Base-by-base conservation (phyloP, 2,888 invertebrate species). In the Pemphredon lugubris region DNA sequence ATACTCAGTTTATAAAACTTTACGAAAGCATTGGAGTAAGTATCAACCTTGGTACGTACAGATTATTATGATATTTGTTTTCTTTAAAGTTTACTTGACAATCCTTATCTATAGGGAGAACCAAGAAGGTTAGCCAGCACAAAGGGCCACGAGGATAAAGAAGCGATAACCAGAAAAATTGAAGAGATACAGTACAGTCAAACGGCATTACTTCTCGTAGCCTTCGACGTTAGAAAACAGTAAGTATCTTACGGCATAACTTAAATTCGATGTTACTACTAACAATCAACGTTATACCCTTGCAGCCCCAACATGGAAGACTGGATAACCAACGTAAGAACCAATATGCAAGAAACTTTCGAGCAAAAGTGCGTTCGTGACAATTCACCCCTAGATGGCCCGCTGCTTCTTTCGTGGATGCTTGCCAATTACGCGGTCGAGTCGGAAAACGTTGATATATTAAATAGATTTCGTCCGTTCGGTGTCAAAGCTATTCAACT, bases 321-420 rank as follows among this genome's bases (percentile, higher is more conserved):
- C 2, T 89, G 88, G 86, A 81, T 90, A 3, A 70, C 58, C 18
- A 79, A 77, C 3, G 81, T 89, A 0, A 78, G 86, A 9, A 75
- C 23, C 18, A 84, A 55, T 18, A 87, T 89, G 85, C 86, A 86
- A 61, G 88, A 89, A 44, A 83, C 83, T 0, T 77, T 89, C 6
- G 88, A 89, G 50, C 88, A 88, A 16, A 89, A 89, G 57, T 89
- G 87, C 50, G 42, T 85, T 2, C 84, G 87, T 0, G 89, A 89
- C 45, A 86, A 81, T 55, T 79, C 65, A 1, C 70, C 78, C 5
- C 87, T 89, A 39, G 89, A 90, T 57, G 87, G 89, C 2, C 88
- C 88, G 0, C 50, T 90, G 2, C 67, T 89, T n/a, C 63, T 90
- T 0, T 86, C 87, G 0, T 90, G 90, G 90, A 90, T 90, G 90